These are phyloP conservation scores for Pammene aurita DNA, from an alignment of 2,888 invertebrate genomes.

Conservation along the genomic window DNA sequence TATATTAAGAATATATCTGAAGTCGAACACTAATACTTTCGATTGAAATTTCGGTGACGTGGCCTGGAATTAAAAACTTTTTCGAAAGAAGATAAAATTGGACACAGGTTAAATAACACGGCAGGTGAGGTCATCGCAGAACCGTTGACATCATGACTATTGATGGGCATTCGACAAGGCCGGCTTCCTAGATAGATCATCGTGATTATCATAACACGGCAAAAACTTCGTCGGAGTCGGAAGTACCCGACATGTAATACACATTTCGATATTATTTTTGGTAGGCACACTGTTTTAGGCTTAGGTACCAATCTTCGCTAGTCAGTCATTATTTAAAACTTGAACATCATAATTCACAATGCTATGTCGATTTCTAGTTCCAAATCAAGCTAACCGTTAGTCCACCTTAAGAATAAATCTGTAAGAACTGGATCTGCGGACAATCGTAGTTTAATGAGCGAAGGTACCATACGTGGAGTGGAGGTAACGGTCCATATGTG, in stretches of 20 bases:
- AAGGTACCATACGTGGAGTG: conserved; percentile 26
- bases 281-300: not conserved
- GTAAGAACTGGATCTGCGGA: conserved; percentile 24
- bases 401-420: conserved; percentile 25
- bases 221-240: conserved; percentile 27
- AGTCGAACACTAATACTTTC: no score
- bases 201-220: conserved; percentile 23
- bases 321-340: no score
- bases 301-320: not conserved
- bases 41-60: no score
- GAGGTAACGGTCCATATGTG: conserved; percentile 33
- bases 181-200: conserved; percentile 23
- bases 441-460: conserved; percentile 28
- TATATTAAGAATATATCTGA: no score
- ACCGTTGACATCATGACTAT: conserved; percentile 54
- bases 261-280: not conserved
- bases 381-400: not conserved
- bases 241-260: conserved; percentile 15
- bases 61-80: no score
- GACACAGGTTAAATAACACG: conserved; percentile 19
- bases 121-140: conserved; percentile 50
- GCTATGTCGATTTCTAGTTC: no score
- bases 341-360: no score
- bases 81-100: conserved; percentile 11
- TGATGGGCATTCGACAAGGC: conserved; percentile 46